A percentile compares a stretch with the other conserved stretches of the same genome.
Evolutionary conservation across 2,888 invertebrate species (phyloP).

Genomic region (Steinernema carpocapsae): DNA sequence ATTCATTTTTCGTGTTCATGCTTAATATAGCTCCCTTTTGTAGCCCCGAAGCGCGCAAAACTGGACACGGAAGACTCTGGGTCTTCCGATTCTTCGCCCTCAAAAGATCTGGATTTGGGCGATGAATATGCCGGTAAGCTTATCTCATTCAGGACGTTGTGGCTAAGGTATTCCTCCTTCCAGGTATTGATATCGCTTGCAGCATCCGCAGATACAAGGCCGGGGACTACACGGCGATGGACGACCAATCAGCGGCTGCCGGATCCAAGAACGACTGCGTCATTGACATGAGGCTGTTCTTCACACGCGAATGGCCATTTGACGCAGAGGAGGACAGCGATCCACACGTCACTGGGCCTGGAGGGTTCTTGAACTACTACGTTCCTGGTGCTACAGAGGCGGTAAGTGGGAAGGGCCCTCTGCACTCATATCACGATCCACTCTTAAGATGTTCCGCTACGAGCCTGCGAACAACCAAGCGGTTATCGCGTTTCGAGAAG

Average conservation of each 20-base stretch:
- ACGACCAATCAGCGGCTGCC: slow-evolving; percentile 42
- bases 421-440: background rate
- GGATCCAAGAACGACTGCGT: background rate
- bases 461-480: slow-evolving; percentile 51
- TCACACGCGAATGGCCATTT: slow-evolving; percentile 37
- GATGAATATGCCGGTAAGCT: no score
- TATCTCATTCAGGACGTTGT: no score
- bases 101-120: no score
- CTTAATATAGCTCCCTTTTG: background rate
- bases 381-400: slow-evolving; percentile 57
- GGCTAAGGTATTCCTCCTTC: no score
- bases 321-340: slow-evolving; percentile 47
- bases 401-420: slow-evolving; percentile 40
- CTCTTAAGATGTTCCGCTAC: slow-evolving; percentile 53
- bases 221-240: slow-evolving; percentile 58
- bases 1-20: no score
- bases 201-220: slow-evolving; percentile 49
- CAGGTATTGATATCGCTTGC: slow-evolving; percentile 40
- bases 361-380: slow-evolving; percentile 58
- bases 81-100: no score
- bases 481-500: slow-evolving; percentile 60
- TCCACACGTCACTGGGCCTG: slow-evolving; percentile 39
- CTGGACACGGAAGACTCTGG: background rate
- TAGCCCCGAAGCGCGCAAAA: background rate
- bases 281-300: background rate